Base-by-base conservation (phyloP, 2,888 invertebrate genomes). In the Malthinus seriepunctatus region DNA sequence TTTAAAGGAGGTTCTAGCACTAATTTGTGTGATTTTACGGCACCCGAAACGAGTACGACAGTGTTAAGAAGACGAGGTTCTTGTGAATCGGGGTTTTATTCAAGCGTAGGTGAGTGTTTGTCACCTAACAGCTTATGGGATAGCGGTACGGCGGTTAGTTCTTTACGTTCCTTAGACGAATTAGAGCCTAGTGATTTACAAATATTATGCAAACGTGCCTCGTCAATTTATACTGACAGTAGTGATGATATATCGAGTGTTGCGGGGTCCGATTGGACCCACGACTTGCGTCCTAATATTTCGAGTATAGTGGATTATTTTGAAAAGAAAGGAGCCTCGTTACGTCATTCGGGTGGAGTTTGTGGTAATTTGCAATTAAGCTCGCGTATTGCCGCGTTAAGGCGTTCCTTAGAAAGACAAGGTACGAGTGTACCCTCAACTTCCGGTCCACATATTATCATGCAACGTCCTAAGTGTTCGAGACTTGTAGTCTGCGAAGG, bases 51-150 rank as follows among this genome's bases (percentile, higher is more conserved):
- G 42, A 60, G 67, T 1, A 59, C 66, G 6, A 55, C 66, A 10
- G 68, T 63, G 11, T 78, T 88, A n/a, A 82, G 87, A 32, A 80
- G 93, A 11, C 84, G 93, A 44, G 93, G 91, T 55, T 93, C 93
- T 12, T 93, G 93, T 76, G 94, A 94, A 77, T 91, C 91, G 67
- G 94, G 94, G 12, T 93, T 94, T 75, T 94, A 92, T 83, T 92
- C 92, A 53, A 92, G 91, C 69, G 89, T 91, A 63, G 91, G 91
- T 71, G 78, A 79, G 65, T 79, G 78, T 57, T 58, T 79, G 12
- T 78, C 78, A 8, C 78, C 78, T 0, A 78, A 70, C 54, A 77
- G 76, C 59, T 63, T 79, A 37, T 78, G 76, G 76, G 88, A 88
- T 68, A 83, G 86, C 45, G 83, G 86, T 9, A 82, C 83, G 7